These are phyloP conservation scores for Anniella stebbinsi DNA, from an alignment of 2,797 vertebrate species.

Conservation along the genomic window DNA sequence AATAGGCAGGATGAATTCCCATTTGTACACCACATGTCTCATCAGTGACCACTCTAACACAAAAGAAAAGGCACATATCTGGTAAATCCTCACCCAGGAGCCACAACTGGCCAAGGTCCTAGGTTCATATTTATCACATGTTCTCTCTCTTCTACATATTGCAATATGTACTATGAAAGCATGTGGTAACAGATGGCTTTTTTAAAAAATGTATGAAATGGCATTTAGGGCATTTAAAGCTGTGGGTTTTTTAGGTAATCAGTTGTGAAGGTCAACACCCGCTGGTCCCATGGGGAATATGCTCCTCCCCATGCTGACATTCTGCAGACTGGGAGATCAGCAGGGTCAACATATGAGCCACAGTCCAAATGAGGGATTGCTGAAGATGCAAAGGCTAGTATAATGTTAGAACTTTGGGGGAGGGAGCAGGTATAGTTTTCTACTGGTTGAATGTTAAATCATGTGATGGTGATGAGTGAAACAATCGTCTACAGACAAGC, in stretches of 20 bases:
- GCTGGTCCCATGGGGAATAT: not conserved
- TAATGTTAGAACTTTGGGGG: not conserved
- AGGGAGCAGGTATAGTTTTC: not conserved
- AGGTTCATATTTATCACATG: not conserved
- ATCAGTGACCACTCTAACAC: not conserved
- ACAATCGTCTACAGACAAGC: not conserved
- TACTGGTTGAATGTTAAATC: not conserved
- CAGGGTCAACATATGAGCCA: not conserved
- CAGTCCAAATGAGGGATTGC: not conserved
- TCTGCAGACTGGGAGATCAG: not conserved
- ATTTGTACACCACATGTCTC: not conserved
- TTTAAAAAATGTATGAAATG: not conserved
- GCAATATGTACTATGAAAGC: not conserved
- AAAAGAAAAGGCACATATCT: not conserved
- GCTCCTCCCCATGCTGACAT: not conserved
- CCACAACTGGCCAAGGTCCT: not conserved
- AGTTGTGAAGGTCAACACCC: slow-evolving; percentile 1
- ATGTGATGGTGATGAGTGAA: not conserved
- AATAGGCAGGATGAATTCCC: too few species aligned
- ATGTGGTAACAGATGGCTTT: not conserved
- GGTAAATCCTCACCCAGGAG: not conserved
- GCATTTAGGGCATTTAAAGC: not conserved
- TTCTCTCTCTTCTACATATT: not conserved
- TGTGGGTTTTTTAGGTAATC: not conserved
- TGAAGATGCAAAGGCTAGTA: not conserved